Base-by-base conservation (phyloP, 2,888 invertebrate genomes). In the Papilio elwesi region DNA sequence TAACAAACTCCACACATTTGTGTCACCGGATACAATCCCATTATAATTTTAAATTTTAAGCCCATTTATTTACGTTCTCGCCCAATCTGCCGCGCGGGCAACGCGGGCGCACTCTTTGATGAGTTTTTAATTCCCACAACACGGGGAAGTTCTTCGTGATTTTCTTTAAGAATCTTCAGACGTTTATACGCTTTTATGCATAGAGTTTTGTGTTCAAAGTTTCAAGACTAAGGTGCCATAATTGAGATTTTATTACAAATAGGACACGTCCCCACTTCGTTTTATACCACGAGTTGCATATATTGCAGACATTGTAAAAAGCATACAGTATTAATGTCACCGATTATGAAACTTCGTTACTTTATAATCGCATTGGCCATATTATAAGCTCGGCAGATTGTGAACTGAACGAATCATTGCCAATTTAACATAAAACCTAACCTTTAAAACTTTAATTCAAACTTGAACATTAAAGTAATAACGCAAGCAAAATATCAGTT, bases 1-100 rank as follows among this genome's bases (percentile, higher is more conserved):
- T 90, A 93, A 93, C 93, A 93, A 93, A 93, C 93, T 93, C 93
- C 88, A 92, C 93, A 93, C 93, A 93, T 93, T 93, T 93, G 88
- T 92, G 93, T 93, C 93, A 93, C 93, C 93, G 93, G 93, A 93
- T 93, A 93, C 93, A 92, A 91, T 88, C 91, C 92, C 87, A 93
- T 93, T 93, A 93, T 93, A 93, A 93, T 93, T 93, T 93, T 93
- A 93, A 93, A 93, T 93, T 92, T 89, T 90, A 89, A 90, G 90
- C 92, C 87, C 92, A 92, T 92, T 89, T 92, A 92, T 93, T 93
- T 91, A 88, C 87, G 88, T 89, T 87, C 84, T 82, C 84, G 83
- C 85, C 87, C 90, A 89, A 91, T 91, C 90, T 90, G 87, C 82
- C 82, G 83, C 83, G 79, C 75, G 76, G 77, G 78, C 82, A 85